These are phyloP conservation scores for Jordanella pulchra DNA, from an alignment of 2,797 vertebrate genomes.

Conservation along the genomic window DNA sequence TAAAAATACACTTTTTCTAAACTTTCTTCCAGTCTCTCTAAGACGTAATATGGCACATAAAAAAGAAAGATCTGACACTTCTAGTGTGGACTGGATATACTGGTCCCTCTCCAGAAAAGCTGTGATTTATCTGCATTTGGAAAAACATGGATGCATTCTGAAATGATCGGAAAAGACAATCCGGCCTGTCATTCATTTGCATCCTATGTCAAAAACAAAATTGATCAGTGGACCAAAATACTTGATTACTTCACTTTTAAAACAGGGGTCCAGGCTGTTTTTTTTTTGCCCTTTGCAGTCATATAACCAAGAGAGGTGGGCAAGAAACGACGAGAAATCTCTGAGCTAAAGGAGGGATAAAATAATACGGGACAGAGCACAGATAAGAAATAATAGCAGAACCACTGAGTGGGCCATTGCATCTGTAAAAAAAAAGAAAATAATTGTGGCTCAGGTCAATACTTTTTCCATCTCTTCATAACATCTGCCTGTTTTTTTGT, in stretches of 20 bases:
- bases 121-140: not conserved
- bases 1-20: no score
- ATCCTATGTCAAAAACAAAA: not conserved
- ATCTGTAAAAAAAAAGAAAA: slow-evolving; percentile 24
- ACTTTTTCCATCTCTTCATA: slow-evolving; percentile 34
- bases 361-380: not conserved
- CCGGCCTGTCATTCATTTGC: not conserved
- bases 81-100: no score
- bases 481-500: slow-evolving; percentile 62
- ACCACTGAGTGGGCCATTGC: slow-evolving; percentile 1
- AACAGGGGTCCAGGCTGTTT: no score
- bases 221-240: not conserved
- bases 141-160: not conserved
- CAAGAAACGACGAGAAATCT: not conserved
- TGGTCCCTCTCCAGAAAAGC: no score
- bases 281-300: not conserved
- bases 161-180: not conserved
- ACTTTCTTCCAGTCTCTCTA: no score
- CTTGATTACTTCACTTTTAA: not conserved
- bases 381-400: not conserved
- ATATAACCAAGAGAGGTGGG: not conserved
- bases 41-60: no score
- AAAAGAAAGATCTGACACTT: no score
- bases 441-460: slow-evolving; percentile 53
- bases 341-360: not conserved